These are phyloP conservation scores for Episyrphus balteatus DNA, from an alignment of 1,140 invertebrate genomes.

Conservation along the genomic window DNA sequence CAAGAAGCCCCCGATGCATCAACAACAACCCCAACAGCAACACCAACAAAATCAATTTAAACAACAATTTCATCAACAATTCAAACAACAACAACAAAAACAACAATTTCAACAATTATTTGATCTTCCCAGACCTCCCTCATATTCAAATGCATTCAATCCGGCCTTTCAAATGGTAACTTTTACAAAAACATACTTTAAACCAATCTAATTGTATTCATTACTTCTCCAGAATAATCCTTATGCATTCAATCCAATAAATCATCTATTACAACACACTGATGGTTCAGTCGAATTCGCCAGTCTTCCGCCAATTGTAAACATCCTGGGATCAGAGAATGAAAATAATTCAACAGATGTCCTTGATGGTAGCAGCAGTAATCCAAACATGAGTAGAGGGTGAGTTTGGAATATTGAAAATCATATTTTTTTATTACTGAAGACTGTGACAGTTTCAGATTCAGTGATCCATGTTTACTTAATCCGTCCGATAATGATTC, in stretches of 20 bases:
- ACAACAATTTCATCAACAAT: slow-evolving; percentile 10
- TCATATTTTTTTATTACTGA: too few relatives aligned
- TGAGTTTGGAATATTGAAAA: slow-evolving; percentile 3
- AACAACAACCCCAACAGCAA: slow-evolving; percentile 6
- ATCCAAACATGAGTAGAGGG: slow-evolving; percentile 29
- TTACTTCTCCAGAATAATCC: too few relatives aligned
- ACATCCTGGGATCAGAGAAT: slow-evolving; percentile 29
- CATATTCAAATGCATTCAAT: too few relatives aligned
- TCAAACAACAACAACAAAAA: slow-evolving; percentile 5
- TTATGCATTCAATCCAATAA: too few relatives aligned
- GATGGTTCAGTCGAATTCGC: slow-evolving; percentile 29
- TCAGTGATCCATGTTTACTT: slow-evolving; percentile 33
- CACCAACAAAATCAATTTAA: slow-evolving; percentile 10
- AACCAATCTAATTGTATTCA: too few relatives aligned
- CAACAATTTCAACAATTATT: slow-evolving; percentile 14
- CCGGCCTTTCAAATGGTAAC: too few relatives aligned
- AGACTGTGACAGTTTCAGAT: slow-evolving; percentile 21
- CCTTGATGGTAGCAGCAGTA: slow-evolving; percentile 27
- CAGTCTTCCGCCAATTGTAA: slow-evolving; percentile 29
- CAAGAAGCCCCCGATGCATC: slow-evolving; percentile 1
- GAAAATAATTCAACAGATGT: slow-evolving; percentile 31
- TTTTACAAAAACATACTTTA: not conserved
- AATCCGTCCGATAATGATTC: slow-evolving; percentile 34
- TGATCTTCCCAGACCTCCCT: not conserved
- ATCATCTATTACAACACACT: slow-evolving; percentile 2